A percentile compares a stretch with the other conserved stretches of the same genome.
Evolutionary conservation across 2,797 vertebrate genomes (phyloP).

Genomic region (Scolopax bukidnonensis): DNA sequence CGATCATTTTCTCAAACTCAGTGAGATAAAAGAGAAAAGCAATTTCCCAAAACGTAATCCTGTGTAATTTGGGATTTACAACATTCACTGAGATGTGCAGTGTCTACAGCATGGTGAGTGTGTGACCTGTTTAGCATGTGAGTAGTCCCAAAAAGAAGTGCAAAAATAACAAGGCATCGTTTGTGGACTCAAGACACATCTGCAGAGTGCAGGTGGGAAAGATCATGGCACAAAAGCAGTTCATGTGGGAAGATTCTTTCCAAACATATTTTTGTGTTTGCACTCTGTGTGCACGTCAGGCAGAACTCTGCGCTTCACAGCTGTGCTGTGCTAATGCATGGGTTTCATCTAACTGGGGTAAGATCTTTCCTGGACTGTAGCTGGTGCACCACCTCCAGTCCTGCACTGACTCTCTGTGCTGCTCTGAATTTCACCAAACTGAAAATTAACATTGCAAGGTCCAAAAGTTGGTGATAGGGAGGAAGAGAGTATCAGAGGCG

Average conservation of each 20-base stretch:
- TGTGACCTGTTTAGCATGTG: background rate
- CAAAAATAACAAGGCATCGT: background rate
- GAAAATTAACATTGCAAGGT: conserved; percentile 41
- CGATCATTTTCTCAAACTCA: background rate
- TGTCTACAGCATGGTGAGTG: background rate
- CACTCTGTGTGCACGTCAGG: background rate
- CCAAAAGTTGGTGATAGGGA: conserved; percentile 32
- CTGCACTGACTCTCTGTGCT: background rate
- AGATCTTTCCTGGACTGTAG: background rate
- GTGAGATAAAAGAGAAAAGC: background rate
- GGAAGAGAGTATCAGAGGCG: background rate
- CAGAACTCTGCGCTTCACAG: background rate
- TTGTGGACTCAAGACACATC: background rate
- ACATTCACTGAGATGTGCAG: background rate
- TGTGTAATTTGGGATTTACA: background rate
- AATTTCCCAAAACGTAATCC: background rate
- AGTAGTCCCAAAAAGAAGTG: background rate
- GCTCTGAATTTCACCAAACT: background rate
- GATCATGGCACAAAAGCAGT: background rate
- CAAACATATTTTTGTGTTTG: background rate
- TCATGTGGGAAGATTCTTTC: background rate
- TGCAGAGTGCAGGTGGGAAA: background rate
- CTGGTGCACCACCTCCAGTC: background rate
- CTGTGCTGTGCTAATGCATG: accelerated
- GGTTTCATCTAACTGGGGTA: background rate